A percentile compares a stretch with the other conserved stretches of the same genome.
These are phyloP conservation scores for Antheraea mylitta DNA, from an alignment of 1,140 invertebrate species.

Conservation along the genomic window DNA sequence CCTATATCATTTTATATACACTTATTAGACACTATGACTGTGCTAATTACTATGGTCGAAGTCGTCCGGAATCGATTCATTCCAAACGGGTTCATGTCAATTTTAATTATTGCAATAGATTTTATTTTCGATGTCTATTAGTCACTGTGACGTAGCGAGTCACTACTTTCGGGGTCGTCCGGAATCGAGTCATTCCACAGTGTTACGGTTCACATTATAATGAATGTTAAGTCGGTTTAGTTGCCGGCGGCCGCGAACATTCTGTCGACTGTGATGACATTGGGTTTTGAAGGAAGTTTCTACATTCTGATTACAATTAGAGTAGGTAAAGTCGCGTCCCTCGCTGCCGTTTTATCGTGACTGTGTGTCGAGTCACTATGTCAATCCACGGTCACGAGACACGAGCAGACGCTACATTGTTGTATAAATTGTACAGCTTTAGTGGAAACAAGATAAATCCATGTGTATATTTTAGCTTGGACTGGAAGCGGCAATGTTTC, in stretches of 20 bases:
- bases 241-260: background rate
- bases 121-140: too few relatives aligned
- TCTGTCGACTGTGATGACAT: background rate
- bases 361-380: background rate
- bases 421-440: slow-evolving; percentile 70
- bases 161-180: too few relatives aligned
- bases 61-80: too few relatives aligned
- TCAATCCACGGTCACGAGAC: background rate
- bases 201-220: slow-evolving; percentile 13
- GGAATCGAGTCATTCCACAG: slow-evolving; percentile 11
- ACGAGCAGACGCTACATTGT: slow-evolving; percentile 28
- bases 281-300: background rate
- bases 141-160: too few relatives aligned
- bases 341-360: slow-evolving; percentile 9
- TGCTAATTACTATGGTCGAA: too few relatives aligned
- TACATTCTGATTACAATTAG: background rate
- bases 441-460: slow-evolving; percentile 30
- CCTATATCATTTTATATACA: too few relatives aligned
- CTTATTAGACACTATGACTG: too few relatives aligned
- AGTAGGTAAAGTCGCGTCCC: slow-evolving; percentile 16
- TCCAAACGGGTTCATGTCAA: too few relatives aligned
- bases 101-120: too few relatives aligned
- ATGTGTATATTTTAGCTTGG: slow-evolving; percentile 73
- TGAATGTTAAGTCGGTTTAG: background rate
- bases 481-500: slow-evolving; percentile 46